A percentile compares a stretch with the other conserved stretches of the same genome.
Evolutionary conservation across 1,140 invertebrate species (phyloP).

Genomic region (Mesaphorura yosii): DNA sequence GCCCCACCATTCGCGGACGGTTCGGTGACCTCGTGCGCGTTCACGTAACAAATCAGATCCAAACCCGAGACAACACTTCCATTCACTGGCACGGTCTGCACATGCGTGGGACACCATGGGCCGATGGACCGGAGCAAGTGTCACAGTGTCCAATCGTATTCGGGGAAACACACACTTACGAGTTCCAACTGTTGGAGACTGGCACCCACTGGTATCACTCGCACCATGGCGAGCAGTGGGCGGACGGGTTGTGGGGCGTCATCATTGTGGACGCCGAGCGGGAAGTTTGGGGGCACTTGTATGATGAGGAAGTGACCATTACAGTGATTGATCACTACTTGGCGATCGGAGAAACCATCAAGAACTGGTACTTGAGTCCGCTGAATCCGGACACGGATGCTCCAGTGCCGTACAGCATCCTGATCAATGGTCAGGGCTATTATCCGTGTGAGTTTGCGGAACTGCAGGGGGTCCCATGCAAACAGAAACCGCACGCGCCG

Average conservation of each 20-base stretch:
- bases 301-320: slow-evolving; percentile 12
- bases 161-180: slow-evolving; percentile 1
- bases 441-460: background rate
- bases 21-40: slow-evolving; percentile 9
- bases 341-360: slow-evolving; percentile 1
- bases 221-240: slow-evolving; percentile 15
- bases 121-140: slow-evolving; percentile 12
- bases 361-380: background rate
- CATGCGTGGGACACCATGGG: background rate
- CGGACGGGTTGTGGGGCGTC: slow-evolving; percentile 15
- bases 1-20: slow-evolving; percentile 2
- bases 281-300: slow-evolving; percentile 1
- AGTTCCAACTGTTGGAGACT: background rate
- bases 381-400: background rate
- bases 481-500: no score
- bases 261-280: slow-evolving; percentile 10
- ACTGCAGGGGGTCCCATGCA: background rate
- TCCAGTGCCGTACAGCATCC: background rate
- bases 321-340: slow-evolving; percentile 20
- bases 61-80: background rate
- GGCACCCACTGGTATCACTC: slow-evolving; percentile 16
- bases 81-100: slow-evolving; percentile 22
- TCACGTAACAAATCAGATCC: slow-evolving; percentile 11
- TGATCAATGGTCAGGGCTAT: background rate
- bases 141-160: slow-evolving; percentile 13